A percentile compares a stretch with the other conserved stretches of the same genome.
phyloP scores from a whole-genome alignment of 1,140 invertebrate species.

The Centruroides vittatus region DNA sequence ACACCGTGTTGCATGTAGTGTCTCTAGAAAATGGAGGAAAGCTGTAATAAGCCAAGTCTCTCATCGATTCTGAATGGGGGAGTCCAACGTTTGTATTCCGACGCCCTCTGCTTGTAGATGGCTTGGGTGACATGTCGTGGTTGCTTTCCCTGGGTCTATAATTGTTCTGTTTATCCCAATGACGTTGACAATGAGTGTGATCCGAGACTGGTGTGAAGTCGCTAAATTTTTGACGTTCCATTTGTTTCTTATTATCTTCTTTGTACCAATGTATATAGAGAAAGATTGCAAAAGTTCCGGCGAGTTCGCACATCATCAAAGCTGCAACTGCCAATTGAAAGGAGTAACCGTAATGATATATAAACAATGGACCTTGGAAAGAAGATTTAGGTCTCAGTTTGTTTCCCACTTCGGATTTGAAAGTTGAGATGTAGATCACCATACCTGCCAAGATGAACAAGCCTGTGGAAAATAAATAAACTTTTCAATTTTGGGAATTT shows the following conservation, averaged over 20 bases:
- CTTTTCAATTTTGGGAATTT: neutral
- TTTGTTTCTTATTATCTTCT: conserved; percentile 31
- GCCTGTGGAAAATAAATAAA: conserved; percentile 39
- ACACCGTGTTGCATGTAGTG: conserved; percentile 37
- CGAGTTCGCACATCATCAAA: conserved; percentile 63
- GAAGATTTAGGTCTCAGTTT: conserved; percentile 63
- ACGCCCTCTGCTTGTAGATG: conserved; percentile 2
- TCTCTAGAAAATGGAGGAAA: conserved; percentile 30
- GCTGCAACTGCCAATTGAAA: conserved; percentile 71
- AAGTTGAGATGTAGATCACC: conserved; percentile 82
- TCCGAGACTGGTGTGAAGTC: neutral
- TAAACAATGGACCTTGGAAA: conserved; percentile 50
- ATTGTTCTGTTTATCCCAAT: conserved; percentile 9
- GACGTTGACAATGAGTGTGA: conserved; percentile 8
- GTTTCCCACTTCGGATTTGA: conserved; percentile 74
- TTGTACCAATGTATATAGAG: conserved; percentile 64
- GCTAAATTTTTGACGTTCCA: neutral
- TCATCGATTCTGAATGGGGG: conserved; percentile 21
- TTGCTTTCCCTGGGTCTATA: neutral
- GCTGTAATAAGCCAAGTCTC: conserved; percentile 21
- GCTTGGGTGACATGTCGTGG: conserved; percentile 15
- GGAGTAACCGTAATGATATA: conserved; percentile 68
- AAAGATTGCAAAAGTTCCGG: conserved; percentile 70
- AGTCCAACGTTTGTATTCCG: neutral
- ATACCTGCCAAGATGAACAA: conserved; percentile 72